Evolutionary conservation across 2,888 invertebrate genomes (phyloP), one percentile per base, ranked within the genome.

Genomic region (Tetanocera ferruginea): DNA sequence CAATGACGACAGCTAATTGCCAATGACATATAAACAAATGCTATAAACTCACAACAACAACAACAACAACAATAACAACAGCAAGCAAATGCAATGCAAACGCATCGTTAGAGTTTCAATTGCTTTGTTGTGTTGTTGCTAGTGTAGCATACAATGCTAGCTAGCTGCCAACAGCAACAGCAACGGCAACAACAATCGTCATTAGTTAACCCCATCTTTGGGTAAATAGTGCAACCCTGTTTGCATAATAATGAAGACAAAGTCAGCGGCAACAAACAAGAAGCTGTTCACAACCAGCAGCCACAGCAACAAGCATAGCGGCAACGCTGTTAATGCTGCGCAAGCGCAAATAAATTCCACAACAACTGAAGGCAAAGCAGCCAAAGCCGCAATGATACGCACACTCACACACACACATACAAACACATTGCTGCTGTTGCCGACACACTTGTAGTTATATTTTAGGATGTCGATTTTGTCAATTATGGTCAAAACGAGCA

Each of bases 191-290:
- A 85, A 84, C 84, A 83, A 86, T 72, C 80, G 81, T 88, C 88
- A 88, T 88, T 88, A 86, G 88, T 85, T 83, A 83, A 83, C 83
- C 83, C 88, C 89, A 88, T 89, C 85, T 88, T 88, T 88, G 88
- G 88, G 86, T 87, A 88, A 88, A 86, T 88, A 89, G 88, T 88
- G 87, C 89, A 88, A 87, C 88, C 87, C 88, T 86, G 88, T 88
- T 89, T 89, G 89, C 89, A 88, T 88, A 88, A 88, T 88, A 88
- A 88, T 88, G 88, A 87, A 87, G 87, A 83, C 84, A 83, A 76
- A 76, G 78, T 55, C 77, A 76, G 43, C 66, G 76, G 64, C 71
- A 74, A 60, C 43, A 43, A 43, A 43, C n/a, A 34, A 71, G n/a
- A 55, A 43, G 69, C 52, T 19, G 25, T 3, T 60, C 23, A 69